Evolutionary conservation across 2,113 vertebrate genomes (phyloP).

Genomic region (Aldabrachelys gigantea): DNA sequence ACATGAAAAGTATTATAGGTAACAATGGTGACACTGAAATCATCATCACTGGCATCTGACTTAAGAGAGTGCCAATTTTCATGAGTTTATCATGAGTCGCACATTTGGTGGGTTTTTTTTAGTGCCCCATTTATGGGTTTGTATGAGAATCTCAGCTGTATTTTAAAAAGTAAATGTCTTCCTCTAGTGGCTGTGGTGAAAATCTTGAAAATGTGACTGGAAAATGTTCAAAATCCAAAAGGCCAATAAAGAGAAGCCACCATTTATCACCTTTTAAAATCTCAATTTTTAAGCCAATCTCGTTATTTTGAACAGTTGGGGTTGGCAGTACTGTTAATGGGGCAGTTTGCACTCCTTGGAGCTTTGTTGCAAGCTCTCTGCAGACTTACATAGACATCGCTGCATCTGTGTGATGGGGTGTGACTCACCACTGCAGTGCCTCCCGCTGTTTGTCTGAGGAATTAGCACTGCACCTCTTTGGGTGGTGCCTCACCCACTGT

Average conservation of each 20-base stretch:
- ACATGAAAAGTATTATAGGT: background rate
- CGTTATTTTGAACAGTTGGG: background rate
- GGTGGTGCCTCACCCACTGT: too few relatives aligned
- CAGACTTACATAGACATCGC: too few relatives aligned
- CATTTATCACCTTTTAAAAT: slow-evolving; percentile 16
- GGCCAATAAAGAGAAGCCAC: background rate
- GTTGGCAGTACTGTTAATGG: background rate
- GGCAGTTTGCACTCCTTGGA: background rate
- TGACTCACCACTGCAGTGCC: too few relatives aligned
- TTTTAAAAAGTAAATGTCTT: background rate
- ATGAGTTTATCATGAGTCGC: too few relatives aligned
- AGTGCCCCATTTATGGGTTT: rapidly evolving
- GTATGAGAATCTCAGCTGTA: rapidly evolving
- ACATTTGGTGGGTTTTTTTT: rapidly evolving
- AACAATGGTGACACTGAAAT: too few relatives aligned
- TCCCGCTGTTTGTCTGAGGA: too few relatives aligned
- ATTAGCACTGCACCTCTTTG: too few relatives aligned
- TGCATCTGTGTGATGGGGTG: too few relatives aligned
- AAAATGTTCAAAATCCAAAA: background rate
- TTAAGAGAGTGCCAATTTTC: too few relatives aligned
- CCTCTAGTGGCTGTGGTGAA: rapidly evolving
- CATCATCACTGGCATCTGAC: too few relatives aligned
- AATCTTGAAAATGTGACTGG: background rate
- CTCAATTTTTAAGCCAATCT: background rate
- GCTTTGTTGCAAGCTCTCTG: background rate